Percentiles rank a stretch among this genome's conserved stretches.
Evolutionary conservation across 2,113 vertebrate species (phyloP).

Genomic region (Grantiella picta): DNA sequence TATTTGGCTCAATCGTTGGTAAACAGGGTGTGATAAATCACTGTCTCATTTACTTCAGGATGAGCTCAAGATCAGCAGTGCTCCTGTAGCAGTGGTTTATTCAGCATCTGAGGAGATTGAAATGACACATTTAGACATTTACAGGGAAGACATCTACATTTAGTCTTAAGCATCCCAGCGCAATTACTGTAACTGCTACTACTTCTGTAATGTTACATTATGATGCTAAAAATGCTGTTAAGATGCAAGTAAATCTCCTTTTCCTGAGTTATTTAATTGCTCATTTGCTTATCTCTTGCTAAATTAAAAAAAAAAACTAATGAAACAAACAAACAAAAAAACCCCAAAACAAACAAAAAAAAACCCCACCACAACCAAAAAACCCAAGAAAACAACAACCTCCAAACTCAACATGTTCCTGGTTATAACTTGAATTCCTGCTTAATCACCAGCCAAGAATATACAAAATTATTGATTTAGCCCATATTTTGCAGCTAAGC

Average conservation of each 20-base stretch:
- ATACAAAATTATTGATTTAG: not conserved
- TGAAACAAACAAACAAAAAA: not conserved
- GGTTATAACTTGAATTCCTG: not conserved
- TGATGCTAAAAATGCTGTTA: not conserved
- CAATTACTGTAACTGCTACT: not conserved
- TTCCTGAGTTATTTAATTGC: not conserved
- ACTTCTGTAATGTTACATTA: not conserved
- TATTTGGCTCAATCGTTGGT: not conserved
- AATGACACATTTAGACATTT: not conserved
- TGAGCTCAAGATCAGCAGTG: not conserved
- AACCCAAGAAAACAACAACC: fast-evolving
- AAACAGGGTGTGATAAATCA: not conserved
- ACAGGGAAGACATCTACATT: not conserved
- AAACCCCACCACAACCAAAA: not conserved
- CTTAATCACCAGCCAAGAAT: not conserved
- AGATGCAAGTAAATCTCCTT: not conserved
- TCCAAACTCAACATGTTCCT: not conserved
- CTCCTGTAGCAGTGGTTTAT: not conserved
- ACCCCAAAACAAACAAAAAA: not conserved
- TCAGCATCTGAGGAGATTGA: not conserved
- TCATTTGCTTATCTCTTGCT: not conserved
- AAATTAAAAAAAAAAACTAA: not conserved
- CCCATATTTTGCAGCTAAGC: not conserved
- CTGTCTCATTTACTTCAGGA: not conserved
- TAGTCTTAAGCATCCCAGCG: not conserved